phyloP scores from a whole-genome alignment of 2,888 invertebrate species.

The Ctena decussata region DNA sequence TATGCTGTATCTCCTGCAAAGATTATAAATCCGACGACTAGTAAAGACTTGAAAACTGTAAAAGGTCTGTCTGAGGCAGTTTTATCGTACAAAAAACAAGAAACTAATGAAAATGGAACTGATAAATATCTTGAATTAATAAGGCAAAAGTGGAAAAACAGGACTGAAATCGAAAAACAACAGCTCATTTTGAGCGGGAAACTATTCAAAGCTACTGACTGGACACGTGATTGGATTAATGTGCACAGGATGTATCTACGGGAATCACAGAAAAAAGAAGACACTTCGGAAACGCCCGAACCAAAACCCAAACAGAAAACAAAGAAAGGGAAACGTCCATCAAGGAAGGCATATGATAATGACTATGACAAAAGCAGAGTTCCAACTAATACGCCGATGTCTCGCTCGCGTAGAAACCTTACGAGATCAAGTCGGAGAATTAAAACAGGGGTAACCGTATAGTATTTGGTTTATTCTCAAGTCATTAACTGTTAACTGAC shows the following conservation, averaged over 20 bases:
- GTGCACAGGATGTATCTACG: neutral
- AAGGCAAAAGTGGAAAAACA: neutral
- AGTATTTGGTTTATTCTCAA: no score
- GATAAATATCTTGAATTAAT: neutral
- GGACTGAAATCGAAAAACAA: neutral
- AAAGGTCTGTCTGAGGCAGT: slow-evolving; percentile 48
- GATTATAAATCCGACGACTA: neutral
- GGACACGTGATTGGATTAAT: slow-evolving; percentile 5
- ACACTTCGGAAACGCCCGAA: neutral
- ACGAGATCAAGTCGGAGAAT: neutral
- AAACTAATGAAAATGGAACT: neutral
- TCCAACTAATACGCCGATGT: neutral
- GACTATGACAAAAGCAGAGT: neutral
- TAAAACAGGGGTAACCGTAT: neutral
- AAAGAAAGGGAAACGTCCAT: neutral
- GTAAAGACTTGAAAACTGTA: slow-evolving; percentile 29
- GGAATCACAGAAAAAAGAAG: neutral
- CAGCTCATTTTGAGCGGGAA: neutral
- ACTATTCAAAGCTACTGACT: neutral
- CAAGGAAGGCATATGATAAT: neutral
- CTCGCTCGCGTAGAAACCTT: neutral
- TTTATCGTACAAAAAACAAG: slow-evolving; percentile 26
- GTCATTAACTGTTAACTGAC: no score
- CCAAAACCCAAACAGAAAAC: neutral
- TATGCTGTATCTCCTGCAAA: slow-evolving; percentile 32